Evolutionary conservation across 64 coral and sea anemone genomes (phyloP), one percentile per base, ranked within the genome.

Genomic region (Orbicella faveolata): DNA sequence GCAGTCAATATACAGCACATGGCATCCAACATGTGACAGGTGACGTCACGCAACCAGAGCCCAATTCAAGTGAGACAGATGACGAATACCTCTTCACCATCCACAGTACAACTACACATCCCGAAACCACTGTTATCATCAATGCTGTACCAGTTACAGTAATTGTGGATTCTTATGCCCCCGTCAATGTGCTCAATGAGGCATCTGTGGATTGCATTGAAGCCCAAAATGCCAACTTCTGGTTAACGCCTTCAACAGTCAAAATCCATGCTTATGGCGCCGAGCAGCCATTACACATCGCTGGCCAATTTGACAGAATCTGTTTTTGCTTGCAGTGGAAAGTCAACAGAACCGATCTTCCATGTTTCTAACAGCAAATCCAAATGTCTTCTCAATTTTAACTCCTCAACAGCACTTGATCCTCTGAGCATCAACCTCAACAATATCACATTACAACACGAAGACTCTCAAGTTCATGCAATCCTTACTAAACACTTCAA

Each of bases 401-500:
- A 41, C 39, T 41, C 39, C 39, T 41, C 4, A 41, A 41, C 39
- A 4, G 39, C 39, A 41, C 39, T 41, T 41, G 2, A 4, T 74
- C 79, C 52, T 54, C 21, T 61, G 81, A 82, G 61, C 33, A 74
- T 61, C 66, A 83, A 89, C 66, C 87, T 79, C 36, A 79, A 69
- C 48, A 63, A 89, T 4, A 41, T 41, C 39, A 4, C 39, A 4
- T 44, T 69, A 35, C 66, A 83, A 44, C 79, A 90, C 48, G 78
- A 90, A 0, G 67, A 90, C 63, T 14, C 66, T 63, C 89, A 70
- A 82, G 77, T 90, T 73, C 41, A 70, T 19, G 15, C 72, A 16
- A 90, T 83, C 20, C 57, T 83, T 23, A 90, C 72, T 59, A 75
- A 83, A 90, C 89, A 90, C 79, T 72, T 41, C 30, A 84, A 84